Base-by-base conservation (phyloP, 2,888 invertebrate species). In the Gisinianus flammeolus region DNA sequence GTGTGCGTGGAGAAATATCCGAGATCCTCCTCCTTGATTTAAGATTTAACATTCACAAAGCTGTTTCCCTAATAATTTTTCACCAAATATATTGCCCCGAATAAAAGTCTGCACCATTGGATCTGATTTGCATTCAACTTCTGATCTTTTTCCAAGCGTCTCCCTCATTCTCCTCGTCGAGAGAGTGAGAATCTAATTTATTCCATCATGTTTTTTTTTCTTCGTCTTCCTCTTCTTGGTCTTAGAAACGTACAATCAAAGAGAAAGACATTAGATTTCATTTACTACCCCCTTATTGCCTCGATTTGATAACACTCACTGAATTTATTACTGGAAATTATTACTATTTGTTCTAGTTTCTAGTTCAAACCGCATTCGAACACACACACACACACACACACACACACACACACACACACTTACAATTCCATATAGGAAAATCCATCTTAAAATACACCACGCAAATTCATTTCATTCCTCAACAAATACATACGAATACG, bases 191-290 rank as follows among this genome's bases (percentile, higher is more conserved):
- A 33, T 67, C 22, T 33, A 67, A 31, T 31, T 31, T 67, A 67
- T 67, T 67, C 33, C 67, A 67, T 67, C 67, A 67, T 67, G 31
- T 33, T 67, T 67, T 67, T 58, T 44, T 44, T 16, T 44, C 6
- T 10, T 44, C 44, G 16, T 44, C 44, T 10, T 44, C 8, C 44
- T 44, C 6, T n/a, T n/a, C 24, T n/a, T 58, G 8, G 8, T 58
- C 56, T 58, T 2, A 58, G n/a, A 22, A 58, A 8, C 56, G 3
- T 22, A 26, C 64, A 64, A 64, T 64, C 28, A 64, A 16, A 64
- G 19, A 19, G 19, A 44, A 44, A 44, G 44, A 31, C 67, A 28
- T 56, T 35, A 28, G 12, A 26, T 26, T 70, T 70, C 30, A 16
- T 56, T 70, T 54, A 70, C 54, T 12, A 28, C 54, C 54, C 26